Evolutionary conservation across 30 jellyfish, hydroid and myxozoan genomes (phyloP), one percentile per base, ranked within the genome.

Genomic region (Hydractinia echinata): DNA sequence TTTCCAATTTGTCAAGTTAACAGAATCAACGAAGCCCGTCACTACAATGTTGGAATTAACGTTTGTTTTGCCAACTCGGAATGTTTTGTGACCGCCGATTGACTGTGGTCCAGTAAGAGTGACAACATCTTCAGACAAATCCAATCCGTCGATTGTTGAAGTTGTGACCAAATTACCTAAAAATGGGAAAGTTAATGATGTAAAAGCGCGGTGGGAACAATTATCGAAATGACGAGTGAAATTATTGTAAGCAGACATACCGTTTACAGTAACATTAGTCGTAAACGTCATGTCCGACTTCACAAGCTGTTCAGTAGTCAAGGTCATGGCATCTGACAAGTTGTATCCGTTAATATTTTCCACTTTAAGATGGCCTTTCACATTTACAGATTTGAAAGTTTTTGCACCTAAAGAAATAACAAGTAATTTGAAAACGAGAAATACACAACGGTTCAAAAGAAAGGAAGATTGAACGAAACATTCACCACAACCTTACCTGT

Each of bases 1-100:
- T 62, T 30, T 60, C 82, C 91, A 74, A 10, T 79, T 61, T 48
- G 84, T 64, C 9, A 92, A 16, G 67, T 92, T 85, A 10, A 86
- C 96, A 50, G 96, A 89, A 61, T 92, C 95, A 58, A 92, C 94
- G 11, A 86, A 73, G 18, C 96, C 96, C 81, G 55, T 79, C 11
- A 89, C 90, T 10, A n/a, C 20, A 8, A 89, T 66, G 76, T 89
- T 66, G 74, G 10, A 7, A 50, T 13, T 67, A 74, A 39, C 20
- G 7, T 5, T 21, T 7, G 18, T 9, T 54, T 3, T 39, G 48
- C 44, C 83, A 49, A 19, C n/a, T 9, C 20, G 20, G 64, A 92
- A 86, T 54, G 87, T 79, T 70, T 92, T 92, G 49, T 44, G 73
- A n/a, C 96, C 96, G 30, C 48, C 60, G 51, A 92, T 92, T 79